phyloP scores from a whole-genome alignment of 23 tunicate species.

The Halocynthia aurantium region DNA sequence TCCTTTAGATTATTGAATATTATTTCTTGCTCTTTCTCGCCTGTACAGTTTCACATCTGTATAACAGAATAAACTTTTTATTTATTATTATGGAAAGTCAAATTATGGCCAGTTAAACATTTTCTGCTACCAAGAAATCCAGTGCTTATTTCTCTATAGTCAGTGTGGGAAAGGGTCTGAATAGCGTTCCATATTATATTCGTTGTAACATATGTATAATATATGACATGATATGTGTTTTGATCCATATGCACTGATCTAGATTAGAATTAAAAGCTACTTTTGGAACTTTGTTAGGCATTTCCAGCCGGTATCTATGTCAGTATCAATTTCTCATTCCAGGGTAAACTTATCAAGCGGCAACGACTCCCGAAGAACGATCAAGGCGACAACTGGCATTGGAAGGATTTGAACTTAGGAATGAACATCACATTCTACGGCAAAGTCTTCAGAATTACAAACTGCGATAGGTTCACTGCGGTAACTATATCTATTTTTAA shows the following conservation, averaged over 20 bases:
- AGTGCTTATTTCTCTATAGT: too few relatives aligned
- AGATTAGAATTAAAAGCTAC: not conserved
- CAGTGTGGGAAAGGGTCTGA: too few relatives aligned
- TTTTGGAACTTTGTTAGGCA: not conserved
- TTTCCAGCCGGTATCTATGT: not conserved
- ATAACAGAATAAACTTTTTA: too few relatives aligned
- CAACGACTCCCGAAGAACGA: conserved; percentile 95
- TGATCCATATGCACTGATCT: not conserved
- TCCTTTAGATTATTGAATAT: too few relatives aligned
- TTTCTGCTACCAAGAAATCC: too few relatives aligned
- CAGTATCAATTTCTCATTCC: conserved; percentile 2
- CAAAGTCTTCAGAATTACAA: conserved; percentile 75
- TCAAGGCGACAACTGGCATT: conserved; percentile 84
- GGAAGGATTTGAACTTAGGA: conserved; percentile 85
- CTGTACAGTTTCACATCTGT: too few relatives aligned
- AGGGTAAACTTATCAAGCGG: conserved; percentile 89
- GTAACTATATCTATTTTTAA: conserved; percentile 18
- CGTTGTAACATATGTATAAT: too few relatives aligned
- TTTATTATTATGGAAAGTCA: too few relatives aligned
- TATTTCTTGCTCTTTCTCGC: too few relatives aligned
- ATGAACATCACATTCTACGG: conserved; percentile 84
- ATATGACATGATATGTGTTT: not conserved
- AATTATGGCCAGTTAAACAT: too few relatives aligned
- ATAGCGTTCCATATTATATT: too few relatives aligned
- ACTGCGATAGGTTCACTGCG: conserved; percentile 86